Base-by-base conservation (phyloP, 2,888 invertebrate genomes). In the Campoplex nolae region DNA sequence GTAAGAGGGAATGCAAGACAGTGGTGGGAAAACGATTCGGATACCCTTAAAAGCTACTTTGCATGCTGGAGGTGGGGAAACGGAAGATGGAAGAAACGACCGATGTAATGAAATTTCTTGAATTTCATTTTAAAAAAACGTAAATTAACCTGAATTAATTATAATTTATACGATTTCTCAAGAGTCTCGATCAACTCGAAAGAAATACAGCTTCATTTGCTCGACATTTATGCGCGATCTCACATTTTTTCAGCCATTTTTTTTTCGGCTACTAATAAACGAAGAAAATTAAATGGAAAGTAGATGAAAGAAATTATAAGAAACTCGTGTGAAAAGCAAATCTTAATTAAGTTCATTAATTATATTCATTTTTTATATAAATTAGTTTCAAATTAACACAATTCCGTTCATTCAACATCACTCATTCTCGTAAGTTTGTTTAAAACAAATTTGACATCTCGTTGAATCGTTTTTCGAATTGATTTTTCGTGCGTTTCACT, bases 11-110 rank as follows among this genome's bases (percentile, higher is more conserved):
- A 45, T 45, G 45, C 45, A 45, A 32, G 65, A 35, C 51, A 23
- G 38, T 54, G 74, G 23, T 23, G 23, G 23, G 11, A 65, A 45
- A 18, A 65, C 54, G 38, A 67, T 38, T 23, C 62, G 62, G 32
- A 71, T 58, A 48, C 51, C 76, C 62, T 83, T 51, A 3, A 35
- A 62, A 71, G 76, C 16, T 54, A 23, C 68, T 76, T 83, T 76
- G 75, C 56, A 48, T 70, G 35, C 45, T 48, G 8, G 32, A 23
- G 23, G 23, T 23, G n/a, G 42, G n/a, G 18, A 16, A 58, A 58
- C 13, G n/a, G 65, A 13, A 71, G 71, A 80, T 13, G 23, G 45
- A 48, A 51, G 35, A 18, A 48, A 54, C 42, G 56, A 23, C 35
- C 2, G 51, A 73, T 73, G 28, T 23, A 75, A 42, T 13, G 71